Percentiles rank a stretch among this genome's conserved stretches.
Conservation (phyloP, 37 sponge, comb jelly and placozoan species). For the Mnemiopsis leidyi region DNA sequence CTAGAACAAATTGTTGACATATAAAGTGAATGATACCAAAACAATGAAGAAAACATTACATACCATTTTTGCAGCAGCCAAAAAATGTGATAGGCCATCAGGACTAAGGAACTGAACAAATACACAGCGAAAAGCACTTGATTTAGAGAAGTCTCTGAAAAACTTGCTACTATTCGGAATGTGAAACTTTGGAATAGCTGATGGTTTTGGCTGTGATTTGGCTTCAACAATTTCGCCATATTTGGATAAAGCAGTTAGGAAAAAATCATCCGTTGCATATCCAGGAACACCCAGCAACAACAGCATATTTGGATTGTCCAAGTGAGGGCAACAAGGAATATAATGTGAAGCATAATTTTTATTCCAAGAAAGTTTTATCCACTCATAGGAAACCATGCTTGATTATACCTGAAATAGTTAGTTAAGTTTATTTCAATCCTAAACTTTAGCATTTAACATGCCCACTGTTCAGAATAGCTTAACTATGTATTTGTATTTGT, state of each 20-base stretch:
- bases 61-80: conserved; percentile 28
- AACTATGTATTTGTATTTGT: too few species aligned
- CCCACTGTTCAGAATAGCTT: too few species aligned
- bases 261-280: neutral
- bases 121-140: conserved; percentile 15
- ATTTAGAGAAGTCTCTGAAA: neutral
- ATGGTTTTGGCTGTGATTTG: conserved; percentile 44
- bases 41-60: too few species aligned
- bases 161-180: neutral
- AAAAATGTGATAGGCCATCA: neutral
- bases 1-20: too few species aligned
- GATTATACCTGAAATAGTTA: too few species aligned
- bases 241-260: neutral
- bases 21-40: too few species aligned
- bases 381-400: conserved; percentile 9
- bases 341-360: conserved; percentile 53
- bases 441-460: too few species aligned
- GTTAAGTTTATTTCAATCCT: too few species aligned
- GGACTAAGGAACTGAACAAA: neutral
- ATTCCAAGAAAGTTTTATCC: conserved; percentile 53
- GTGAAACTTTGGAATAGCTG: conserved; percentile 50
- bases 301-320: neutral
- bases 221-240: neutral
- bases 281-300: conserved; percentile 1
- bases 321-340: conserved; percentile 25